A percentile compares a stretch with the other conserved stretches of the same genome.
phyloP scores from a whole-genome alignment of 2,888 invertebrate species.

The Drosophila nigritarsus region DNA sequence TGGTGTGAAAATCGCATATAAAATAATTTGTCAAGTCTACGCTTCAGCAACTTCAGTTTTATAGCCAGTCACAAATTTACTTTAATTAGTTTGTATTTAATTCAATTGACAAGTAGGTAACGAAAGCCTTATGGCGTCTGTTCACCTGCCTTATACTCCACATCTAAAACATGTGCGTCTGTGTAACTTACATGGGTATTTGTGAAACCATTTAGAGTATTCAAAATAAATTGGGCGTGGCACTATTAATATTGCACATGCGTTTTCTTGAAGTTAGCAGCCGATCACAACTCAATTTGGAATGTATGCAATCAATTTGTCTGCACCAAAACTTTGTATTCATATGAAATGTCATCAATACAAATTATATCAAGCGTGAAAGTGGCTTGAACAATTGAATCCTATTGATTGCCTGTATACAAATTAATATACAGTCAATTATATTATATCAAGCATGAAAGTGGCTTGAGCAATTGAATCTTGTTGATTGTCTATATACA shows the following conservation, averaged over 20 bases:
- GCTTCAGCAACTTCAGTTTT: slow-evolving; percentile 11
- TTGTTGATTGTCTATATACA: slow-evolving; percentile 39
- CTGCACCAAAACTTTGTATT: slow-evolving; percentile 14
- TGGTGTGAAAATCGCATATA: slow-evolving; percentile 24
- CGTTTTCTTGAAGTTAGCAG: neutral
- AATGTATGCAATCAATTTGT: slow-evolving; percentile 18
- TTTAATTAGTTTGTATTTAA: slow-evolving; percentile 73
- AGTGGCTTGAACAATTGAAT: slow-evolving; percentile 50
- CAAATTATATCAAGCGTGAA: slow-evolving; percentile 37
- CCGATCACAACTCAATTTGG: slow-evolving; percentile 27
- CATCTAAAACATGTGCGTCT: neutral
- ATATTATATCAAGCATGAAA: slow-evolving; percentile 31
- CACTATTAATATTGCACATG: slow-evolving; percentile 10
- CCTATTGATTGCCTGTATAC: slow-evolving; percentile 37
- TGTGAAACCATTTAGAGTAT: slow-evolving; percentile 38
- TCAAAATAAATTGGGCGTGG: slow-evolving; percentile 34
- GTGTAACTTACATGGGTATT: slow-evolving; percentile 18
- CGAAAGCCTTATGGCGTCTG: slow-evolving; percentile 25
- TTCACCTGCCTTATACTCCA: slow-evolving; percentile 6
- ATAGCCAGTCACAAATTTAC: slow-evolving; percentile 42
- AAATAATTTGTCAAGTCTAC: neutral
- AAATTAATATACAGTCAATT: slow-evolving; percentile 17
- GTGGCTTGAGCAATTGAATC: slow-evolving; percentile 41
- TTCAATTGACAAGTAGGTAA: slow-evolving; percentile 63
- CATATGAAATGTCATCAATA: slow-evolving; percentile 35